These are phyloP conservation scores for Trichogramma evanescens DNA, from an alignment of 2,888 invertebrate genomes.

Conservation along the genomic window DNA sequence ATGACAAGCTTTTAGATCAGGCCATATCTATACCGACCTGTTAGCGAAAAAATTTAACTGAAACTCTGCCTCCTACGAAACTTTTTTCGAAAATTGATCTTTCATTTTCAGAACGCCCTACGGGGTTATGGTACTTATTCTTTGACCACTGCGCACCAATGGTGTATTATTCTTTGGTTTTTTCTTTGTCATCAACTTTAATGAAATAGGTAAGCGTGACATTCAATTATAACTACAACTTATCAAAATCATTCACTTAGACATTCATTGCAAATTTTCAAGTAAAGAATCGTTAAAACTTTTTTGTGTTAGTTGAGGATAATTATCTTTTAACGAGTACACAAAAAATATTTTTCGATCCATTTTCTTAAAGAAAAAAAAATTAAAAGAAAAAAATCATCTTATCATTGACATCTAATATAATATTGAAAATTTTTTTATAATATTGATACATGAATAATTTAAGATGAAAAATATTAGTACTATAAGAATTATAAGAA, in stretches of 20 bases:
- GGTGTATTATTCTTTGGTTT: constrained; percentile 31
- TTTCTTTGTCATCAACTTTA: constrained; percentile 14
- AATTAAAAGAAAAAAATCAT: not conserved
- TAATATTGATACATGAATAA: not conserved
- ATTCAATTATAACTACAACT: not conserved
- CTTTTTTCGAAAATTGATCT: constrained; percentile 21
- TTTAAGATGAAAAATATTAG: not conserved
- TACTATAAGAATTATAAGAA: not conserved
- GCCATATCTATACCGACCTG: no score
- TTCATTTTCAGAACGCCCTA: constrained; percentile 41
- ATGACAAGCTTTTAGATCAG: no score
- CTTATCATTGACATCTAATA: not conserved
- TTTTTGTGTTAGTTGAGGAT: not conserved
- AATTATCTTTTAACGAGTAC: no score
- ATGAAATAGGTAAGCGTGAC: constrained; percentile 20
- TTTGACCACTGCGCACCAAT: constrained; percentile 39
- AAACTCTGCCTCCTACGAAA: no score
- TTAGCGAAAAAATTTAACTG: no score
- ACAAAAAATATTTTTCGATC: no score
- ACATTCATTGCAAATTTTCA: no score
- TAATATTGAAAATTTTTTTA: not conserved
- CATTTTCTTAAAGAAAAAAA: not conserved
- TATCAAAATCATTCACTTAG: not conserved
- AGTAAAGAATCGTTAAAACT: not conserved
- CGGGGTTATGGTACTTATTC: constrained; percentile 35